These are phyloP conservation scores for Hemicrepidius hirtus DNA, from an alignment of 2,888 invertebrate genomes.

Conservation along the genomic window DNA sequence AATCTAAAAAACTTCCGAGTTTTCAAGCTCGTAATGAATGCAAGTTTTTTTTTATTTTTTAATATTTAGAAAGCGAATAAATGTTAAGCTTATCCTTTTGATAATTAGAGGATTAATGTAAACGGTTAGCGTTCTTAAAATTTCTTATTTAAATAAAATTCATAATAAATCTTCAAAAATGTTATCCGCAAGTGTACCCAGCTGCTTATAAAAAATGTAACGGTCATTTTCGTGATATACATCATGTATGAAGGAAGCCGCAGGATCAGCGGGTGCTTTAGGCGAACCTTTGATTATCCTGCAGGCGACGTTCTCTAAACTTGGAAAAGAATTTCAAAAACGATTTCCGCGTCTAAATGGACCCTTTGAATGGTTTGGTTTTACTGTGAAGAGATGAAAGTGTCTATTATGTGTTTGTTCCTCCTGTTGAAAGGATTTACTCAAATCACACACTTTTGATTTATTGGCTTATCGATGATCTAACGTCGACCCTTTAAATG, in stretches of 20 bases:
- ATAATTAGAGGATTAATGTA: too few species aligned
- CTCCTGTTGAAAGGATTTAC: neutral
- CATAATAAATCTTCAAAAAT: constrained; percentile 5
- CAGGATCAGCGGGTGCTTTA: constrained; percentile 32
- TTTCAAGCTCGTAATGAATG: too few species aligned
- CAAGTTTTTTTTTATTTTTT: too few species aligned
- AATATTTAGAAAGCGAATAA: too few species aligned
- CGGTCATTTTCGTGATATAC: constrained; percentile 48
- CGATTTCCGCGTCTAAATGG: constrained; percentile 39
- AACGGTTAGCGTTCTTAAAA: too few species aligned
- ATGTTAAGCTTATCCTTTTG: too few species aligned
- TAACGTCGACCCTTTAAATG: neutral
- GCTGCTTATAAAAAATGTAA: constrained; percentile 46
- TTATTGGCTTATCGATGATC: neutral
- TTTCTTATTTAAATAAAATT: neutral
- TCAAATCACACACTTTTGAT: neutral
- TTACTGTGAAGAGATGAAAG: neutral
- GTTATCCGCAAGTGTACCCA: constrained; percentile 24
- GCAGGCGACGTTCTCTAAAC: constrained; percentile 35
- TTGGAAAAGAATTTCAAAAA: constrained; percentile 32
- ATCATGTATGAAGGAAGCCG: constrained; percentile 47
- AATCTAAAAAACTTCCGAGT: too few species aligned
- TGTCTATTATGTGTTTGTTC: constrained; percentile 9
- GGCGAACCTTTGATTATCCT: constrained; percentile 32
- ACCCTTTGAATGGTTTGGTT: constrained; percentile 8